These are phyloP conservation scores for Habropoda laboriosa DNA, from an alignment of 1,140 invertebrate genomes.

Conservation along the genomic window DNA sequence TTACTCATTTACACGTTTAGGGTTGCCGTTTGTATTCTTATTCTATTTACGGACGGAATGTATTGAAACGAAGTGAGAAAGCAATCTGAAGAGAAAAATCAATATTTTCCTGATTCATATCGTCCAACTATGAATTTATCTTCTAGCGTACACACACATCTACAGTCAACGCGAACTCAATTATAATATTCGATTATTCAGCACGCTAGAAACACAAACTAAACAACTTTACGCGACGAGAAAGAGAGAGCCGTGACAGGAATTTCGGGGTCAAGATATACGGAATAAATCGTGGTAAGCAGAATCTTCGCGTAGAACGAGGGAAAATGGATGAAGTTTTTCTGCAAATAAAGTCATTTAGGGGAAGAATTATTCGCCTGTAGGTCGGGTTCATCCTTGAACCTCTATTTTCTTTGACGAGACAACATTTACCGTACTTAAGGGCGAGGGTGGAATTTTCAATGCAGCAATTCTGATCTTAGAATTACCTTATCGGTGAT, in stretches of 20 bases:
- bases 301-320: too few relatives aligned
- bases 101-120: too few relatives aligned
- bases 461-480: not conserved
- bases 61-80: too few relatives aligned
- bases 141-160: too few relatives aligned
- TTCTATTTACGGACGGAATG: too few relatives aligned
- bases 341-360: conserved; percentile 6
- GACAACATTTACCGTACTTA: not conserved
- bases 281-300: too few relatives aligned
- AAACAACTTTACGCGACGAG: not conserved
- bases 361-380: conserved; percentile 3
- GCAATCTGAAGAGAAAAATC: too few relatives aligned
- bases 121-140: too few relatives aligned
- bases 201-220: not conserved
- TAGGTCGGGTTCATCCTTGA: not conserved
- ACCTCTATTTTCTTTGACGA: too few relatives aligned
- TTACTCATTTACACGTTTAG: too few relatives aligned
- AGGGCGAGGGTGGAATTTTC: not conserved
- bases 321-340: not conserved
- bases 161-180: not conserved
- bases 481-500: conserved; percentile 9
- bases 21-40: too few relatives aligned
- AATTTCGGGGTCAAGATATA: not conserved
- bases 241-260: not conserved
- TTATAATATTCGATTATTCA: not conserved